phyloP scores from a whole-genome alignment of 2,888 invertebrate species.

The Hirtodrosophila duncani region DNA sequence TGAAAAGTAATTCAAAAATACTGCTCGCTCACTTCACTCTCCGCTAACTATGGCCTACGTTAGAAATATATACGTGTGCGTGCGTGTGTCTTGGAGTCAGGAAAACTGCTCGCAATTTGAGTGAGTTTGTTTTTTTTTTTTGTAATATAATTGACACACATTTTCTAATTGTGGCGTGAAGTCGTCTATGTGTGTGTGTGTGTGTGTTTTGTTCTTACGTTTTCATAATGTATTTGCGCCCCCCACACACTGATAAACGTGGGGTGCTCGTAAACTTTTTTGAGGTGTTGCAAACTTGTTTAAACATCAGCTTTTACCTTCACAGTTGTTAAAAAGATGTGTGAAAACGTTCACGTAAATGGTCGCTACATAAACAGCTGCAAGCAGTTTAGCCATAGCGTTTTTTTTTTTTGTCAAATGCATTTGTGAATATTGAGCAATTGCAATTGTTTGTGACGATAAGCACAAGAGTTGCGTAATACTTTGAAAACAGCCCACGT shows the following conservation, averaged over 20 bases:
- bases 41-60: slow-evolving; percentile 24
- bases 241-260: slow-evolving; percentile 12
- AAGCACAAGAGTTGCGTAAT: slow-evolving; percentile 32
- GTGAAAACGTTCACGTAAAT: too few relatives aligned
- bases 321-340: slow-evolving; percentile 31
- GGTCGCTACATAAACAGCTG: too few relatives aligned
- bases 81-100: slow-evolving; percentile 44
- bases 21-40: slow-evolving; percentile 14
- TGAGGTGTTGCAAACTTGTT: slow-evolving; percentile 39
- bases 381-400: too few relatives aligned
- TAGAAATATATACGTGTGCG: slow-evolving; percentile 23
- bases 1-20: slow-evolving; percentile 47
- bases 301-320: slow-evolving; percentile 39
- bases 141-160: slow-evolving; percentile 65
- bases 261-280: slow-evolving; percentile 42
- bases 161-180: slow-evolving; percentile 61
- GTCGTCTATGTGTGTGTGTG: too few relatives aligned
- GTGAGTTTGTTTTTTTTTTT: slow-evolving; percentile 32
- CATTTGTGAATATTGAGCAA: too few relatives aligned
- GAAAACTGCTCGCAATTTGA: slow-evolving; percentile 55
- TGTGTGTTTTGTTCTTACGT: slow-evolving; percentile 31
- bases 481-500: slow-evolving; percentile 27
- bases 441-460: neutral
- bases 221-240: slow-evolving; percentile 21
- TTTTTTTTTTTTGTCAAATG: too few relatives aligned